Base-by-base conservation (phyloP, 2,113 vertebrate genomes). In the Neotoma lepida region DNA sequence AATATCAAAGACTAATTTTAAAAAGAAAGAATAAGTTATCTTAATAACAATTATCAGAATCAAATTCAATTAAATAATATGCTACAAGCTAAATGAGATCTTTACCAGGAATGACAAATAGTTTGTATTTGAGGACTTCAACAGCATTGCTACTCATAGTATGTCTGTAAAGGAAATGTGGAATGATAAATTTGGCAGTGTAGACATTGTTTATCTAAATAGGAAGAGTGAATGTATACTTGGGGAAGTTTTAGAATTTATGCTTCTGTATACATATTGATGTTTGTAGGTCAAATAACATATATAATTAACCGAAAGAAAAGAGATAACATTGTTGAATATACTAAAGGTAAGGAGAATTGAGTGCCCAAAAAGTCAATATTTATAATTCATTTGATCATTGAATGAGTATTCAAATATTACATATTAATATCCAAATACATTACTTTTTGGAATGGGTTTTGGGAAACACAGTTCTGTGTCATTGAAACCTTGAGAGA, bases 381-480 rank as follows among this genome's bases (percentile, higher is more conserved):
- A 64, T 7, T 76, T 93, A 15, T 39, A 88, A 41, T 84, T 46
- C 22, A 89, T 85, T 70, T 64, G 44, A 35, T 82, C 2, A 90
- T 15, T 39, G 12, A 90, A 56, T 86, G 4, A 26, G 56, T 87
- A 68, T n/a, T 95, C 35, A 95, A 94, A 70, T 71, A 39, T 39
- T 2, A 41, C 2, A 86, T 49, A 93, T 74, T 64, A 84, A 87
- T 33, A 58, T 80, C 0, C 4, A 91, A 63, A 26, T 64, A 74
- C 51, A 89, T 91, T 84, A 94, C 9, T 90, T 33, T 4, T 87
- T 4, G 35, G 6, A 71, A 58, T 24, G 4, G 7, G 68, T 81
- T 91, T 82, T 80, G 17, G 24, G 51, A 87, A 93, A 94, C 54
- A 81, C 1, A 77, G 2, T 44, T 88, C 22, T 82, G 46, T 58